Evolutionary conservation across 2,888 invertebrate species (phyloP), one percentile per base, ranked within the genome.

Genomic region (Mystacides longicornis): DNA sequence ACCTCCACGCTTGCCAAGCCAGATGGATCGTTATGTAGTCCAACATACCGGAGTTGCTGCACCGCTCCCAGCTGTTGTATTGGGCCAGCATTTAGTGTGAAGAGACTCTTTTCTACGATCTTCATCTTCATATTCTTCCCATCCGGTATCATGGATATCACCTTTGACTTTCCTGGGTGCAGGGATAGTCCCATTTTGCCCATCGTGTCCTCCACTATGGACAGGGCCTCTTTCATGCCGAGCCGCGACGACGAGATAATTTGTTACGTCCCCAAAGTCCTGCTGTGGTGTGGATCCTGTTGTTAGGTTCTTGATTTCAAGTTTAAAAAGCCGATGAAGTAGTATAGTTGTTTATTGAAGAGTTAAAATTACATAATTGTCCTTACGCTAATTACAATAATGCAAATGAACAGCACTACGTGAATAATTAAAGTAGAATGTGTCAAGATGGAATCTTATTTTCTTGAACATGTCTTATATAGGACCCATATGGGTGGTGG

Each of bases 211-310:
- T 23, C 23, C 1, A 49, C 27, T 7, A 20, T 43, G 5, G 2
- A 7, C 3, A 54, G 11, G 2, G 23, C 5, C 1, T 14, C 20
- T 14, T 33, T 48, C 43, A 54, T 20, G n/a, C n/a, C n/a, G n/a
- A n/a, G n/a, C n/a, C n/a, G n/a, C 58, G 72, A 64, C 33, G 66
- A 65, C 16, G 63, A 65, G 50, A 56, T 46, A 1, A 60, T 55
- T 16, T 54, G 48, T 20, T n/a, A n/a, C n/a, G n/a, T n/a, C n/a
- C n/a, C n/a, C n/a, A n/a, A n/a, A n/a, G n/a, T n/a, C 16, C n/a
- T 7, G 7, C 43, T n/a, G 5, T 9, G 7, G 7, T 7, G n/a
- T n/a, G n/a, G n/a, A n/a, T n/a, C n/a, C n/a, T n/a, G n/a, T n/a
- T n/a, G n/a, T n/a, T n/a, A n/a, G n/a, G n/a, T n/a, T n/a, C n/a